Evolutionary conservation across 2,888 invertebrate species (phyloP), one percentile per base, ranked within the genome.

Genomic region (Mayetiola destructor): DNA sequence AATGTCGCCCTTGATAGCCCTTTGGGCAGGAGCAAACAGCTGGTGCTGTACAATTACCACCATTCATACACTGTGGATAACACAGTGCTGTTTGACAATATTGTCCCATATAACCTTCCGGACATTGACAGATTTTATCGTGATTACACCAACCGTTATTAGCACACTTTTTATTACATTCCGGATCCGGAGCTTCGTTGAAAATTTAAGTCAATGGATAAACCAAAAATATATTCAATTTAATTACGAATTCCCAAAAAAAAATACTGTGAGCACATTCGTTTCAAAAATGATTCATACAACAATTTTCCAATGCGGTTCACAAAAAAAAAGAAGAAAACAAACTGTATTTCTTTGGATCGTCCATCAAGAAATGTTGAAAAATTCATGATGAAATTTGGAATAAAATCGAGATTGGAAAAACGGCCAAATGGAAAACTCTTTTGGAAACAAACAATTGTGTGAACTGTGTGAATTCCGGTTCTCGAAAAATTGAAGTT

Each of bases 11-110:
- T 74, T 92, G 91, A 73, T 88, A 92, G 12, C 92, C 92, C n/a
- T 81, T 77, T 14, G 87, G 88, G 66, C 91, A 93, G 60, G 85
- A 85, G 69, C 92, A 93, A 3, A 87, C 76, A 1, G 91, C 91
- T 4, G 92, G 92, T 29, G 88, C 87, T 18, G 89, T 88, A 69
- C 92, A 93, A 67, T 86, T 89, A 9, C 92, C 92, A 6, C 90
- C 90, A 71, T 92, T 91, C 83, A 91, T 84, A 67, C 93, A 93
- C 67, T 88, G 87, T 30, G 92, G 91, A 74, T 90, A 92, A 68
- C 92, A 92, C 37, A 92, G 77, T 35, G 92, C 91, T 61, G 87
- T 89, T 66, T 85, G 81, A 65, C 92, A 92, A 68, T 89, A 86
- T 64, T 85, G 88, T 2, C 93, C 92, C 80, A 91, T 85, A 68